Conservation (phyloP, 2,113 vertebrate genomes). For the Crocuta crocuta region DNA sequence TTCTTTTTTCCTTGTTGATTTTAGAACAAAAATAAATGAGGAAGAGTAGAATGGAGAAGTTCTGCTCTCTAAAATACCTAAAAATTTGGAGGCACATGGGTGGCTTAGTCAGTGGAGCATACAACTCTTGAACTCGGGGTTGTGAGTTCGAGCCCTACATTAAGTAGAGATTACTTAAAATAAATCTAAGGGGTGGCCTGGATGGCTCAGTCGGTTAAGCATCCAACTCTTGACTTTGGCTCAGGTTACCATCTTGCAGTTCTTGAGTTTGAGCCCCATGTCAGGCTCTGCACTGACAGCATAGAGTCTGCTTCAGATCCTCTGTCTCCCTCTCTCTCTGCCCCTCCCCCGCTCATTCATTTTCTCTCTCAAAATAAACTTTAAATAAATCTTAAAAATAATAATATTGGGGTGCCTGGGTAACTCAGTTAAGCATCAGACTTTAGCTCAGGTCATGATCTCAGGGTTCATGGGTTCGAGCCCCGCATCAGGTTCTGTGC, state of each 20-base stretch:
- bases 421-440: neutral
- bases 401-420: neutral
- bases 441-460: neutral
- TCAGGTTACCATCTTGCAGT: neutral
- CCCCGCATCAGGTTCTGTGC: neutral
- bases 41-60: neutral
- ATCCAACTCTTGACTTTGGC: neutral
- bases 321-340: neutral
- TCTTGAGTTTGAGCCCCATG: neutral
- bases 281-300: neutral
- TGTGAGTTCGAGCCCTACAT: neutral
- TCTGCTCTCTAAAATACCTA: neutral
- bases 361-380: neutral
- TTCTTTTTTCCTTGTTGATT: conserved; percentile 4
- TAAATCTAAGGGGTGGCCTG: neutral
- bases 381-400: neutral
- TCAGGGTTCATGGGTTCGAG: neutral
- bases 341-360: neutral
- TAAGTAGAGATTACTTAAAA: neutral
- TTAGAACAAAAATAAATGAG: neutral
- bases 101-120: neutral
- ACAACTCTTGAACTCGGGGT: neutral
- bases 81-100: neutral
- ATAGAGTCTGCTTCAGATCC: neutral
- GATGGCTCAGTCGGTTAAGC: neutral